Base-by-base conservation (phyloP, 30 jellyfish, hydroid and myxozoan species). In the Chironex yamaguchii region DNA sequence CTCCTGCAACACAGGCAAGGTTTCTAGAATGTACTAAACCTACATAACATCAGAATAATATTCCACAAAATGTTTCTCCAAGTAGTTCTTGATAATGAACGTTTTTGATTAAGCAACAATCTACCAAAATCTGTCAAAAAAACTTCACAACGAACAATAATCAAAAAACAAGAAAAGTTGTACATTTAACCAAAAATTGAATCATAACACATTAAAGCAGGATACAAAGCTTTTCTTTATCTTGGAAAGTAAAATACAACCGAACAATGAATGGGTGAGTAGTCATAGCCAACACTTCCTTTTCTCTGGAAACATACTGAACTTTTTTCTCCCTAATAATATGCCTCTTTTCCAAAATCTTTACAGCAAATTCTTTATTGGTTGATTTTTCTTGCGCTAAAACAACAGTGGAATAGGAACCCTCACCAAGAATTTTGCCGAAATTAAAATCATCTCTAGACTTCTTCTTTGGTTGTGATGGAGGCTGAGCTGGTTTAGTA, bases 211-310 rank as follows among this genome's bases (percentile, higher is more conserved):
- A 77, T 62, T 23, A 26, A 77, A 84, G 79, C 36, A 90, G 78
- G 97, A 86, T 95, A 95, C 99, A 95, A 9, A 95, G 91, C 35
- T 84, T 77, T 51, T 90, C 98, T 49, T 79, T 82, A 69, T 95
- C 98, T 90, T 95, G 99, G 54, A 95, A 95, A 0, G 99, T 89
- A 87, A 94, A 95, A 83, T 95, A 90, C 6, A 95, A 90, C 68
- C 76, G 72, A 34, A 95, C 97, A 65, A 95, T 85, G 35, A 95
- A 90, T 4, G 99, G 99, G 70, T 89, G 97, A 62, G 89, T 89
- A 36, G 99, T 88, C 97, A 94, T 89, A 6, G 96, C 92, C 21
- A 94, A 68, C 0, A 94, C 96, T 77, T 94, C 97, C 68, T 94
- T 94, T 81, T 94, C 99, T 29, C 99, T 62, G 31, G 97, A 63